Conservation (phyloP, 2,797 vertebrate species). For the Scyliorhinus canicula region DNA sequence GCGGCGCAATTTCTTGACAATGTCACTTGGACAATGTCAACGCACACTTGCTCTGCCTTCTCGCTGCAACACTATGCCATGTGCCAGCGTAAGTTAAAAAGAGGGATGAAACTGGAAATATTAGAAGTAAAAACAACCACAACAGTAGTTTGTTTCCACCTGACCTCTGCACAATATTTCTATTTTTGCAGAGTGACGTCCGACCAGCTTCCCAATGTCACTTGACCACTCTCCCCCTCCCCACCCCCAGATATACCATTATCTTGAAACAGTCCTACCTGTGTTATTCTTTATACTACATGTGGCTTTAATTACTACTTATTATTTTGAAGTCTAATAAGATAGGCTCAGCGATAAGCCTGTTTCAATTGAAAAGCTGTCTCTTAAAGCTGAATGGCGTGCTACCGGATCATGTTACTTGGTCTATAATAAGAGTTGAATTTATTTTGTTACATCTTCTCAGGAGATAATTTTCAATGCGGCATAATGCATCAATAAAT, state of each 20-base stretch:
- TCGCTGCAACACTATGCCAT: background rate
- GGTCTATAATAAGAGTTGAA: background rate
- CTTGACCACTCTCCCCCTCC: too few relatives aligned
- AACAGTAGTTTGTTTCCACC: background rate
- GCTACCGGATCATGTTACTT: background rate
- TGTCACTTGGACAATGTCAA: background rate
- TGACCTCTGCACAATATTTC: background rate
- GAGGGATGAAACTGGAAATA: background rate
- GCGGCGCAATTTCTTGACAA: background rate
- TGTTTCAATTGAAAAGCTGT: background rate
- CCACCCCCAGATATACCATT: background rate
- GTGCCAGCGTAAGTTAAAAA: background rate
- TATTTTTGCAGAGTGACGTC: background rate
- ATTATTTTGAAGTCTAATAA: background rate
- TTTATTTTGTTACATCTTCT: background rate
- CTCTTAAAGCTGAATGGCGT: background rate
- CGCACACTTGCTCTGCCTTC: background rate
- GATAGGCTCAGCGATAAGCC: background rate
- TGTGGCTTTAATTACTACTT: background rate
- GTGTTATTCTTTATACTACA: constrained; percentile 2
- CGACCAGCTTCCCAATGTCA: background rate
- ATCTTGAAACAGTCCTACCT: background rate
- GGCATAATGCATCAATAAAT: background rate
- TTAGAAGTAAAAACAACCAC: background rate
- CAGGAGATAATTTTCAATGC: background rate